These are phyloP conservation scores for Pluvialis apricaria DNA, from an alignment of 2,113 vertebrate species.

Conservation along the genomic window DNA sequence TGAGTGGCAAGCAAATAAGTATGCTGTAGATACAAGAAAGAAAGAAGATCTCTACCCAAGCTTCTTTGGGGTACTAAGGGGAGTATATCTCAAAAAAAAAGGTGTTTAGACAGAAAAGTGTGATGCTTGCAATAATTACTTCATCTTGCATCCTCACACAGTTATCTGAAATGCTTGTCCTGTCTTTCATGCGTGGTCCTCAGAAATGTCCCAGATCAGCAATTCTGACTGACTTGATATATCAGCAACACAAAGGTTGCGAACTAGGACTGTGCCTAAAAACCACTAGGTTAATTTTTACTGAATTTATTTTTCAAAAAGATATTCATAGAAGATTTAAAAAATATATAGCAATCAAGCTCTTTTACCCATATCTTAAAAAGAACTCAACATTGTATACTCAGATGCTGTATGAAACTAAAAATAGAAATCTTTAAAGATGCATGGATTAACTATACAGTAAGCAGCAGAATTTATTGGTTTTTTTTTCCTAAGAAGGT, in stretches of 20 bases:
- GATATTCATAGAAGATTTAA: not conserved
- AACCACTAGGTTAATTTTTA: not conserved
- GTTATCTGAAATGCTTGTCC: not conserved
- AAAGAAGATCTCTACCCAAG: not conserved
- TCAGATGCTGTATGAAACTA: not conserved
- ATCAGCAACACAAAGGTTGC: not conserved
- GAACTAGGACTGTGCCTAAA: not conserved
- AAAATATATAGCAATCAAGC: not conserved
- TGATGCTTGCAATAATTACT: not conserved
- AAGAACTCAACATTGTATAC: not conserved
- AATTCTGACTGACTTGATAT: not conserved
- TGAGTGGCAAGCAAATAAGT: not conserved
- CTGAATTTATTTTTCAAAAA: not conserved
- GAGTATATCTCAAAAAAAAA: not conserved
- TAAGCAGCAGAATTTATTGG: not conserved
- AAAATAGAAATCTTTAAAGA: slow-evolving; percentile 32
- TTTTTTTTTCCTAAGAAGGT: not conserved
- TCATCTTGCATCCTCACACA: not conserved
- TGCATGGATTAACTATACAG: slow-evolving; percentile 1
- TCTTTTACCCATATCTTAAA: not conserved
- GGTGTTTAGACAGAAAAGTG: not conserved
- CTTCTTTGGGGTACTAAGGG: not conserved
- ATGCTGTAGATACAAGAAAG: not conserved
- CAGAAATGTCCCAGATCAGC: not conserved
- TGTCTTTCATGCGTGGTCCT: not conserved